These are phyloP conservation scores for Lycodopsis pacificus DNA, from an alignment of 2,797 vertebrate genomes.

Conservation along the genomic window DNA sequence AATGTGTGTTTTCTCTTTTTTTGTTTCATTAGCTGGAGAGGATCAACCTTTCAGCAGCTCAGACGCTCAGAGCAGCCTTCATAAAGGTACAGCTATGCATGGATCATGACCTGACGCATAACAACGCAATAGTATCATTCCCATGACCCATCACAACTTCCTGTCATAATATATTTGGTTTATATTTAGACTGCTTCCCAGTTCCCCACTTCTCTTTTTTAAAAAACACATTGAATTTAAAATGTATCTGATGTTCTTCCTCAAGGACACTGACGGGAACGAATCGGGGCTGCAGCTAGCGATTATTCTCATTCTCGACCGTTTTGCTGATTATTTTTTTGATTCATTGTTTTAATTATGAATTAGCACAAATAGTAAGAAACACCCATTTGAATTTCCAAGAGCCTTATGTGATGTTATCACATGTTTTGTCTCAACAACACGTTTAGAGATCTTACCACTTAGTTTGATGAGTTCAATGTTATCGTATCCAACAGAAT, in stretches of 20 bases:
- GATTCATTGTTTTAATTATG: background rate
- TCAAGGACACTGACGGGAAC: background rate
- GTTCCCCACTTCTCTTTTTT: background rate
- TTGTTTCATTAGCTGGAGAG: conserved; percentile 90
- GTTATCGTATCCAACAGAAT: background rate
- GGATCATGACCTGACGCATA: background rate
- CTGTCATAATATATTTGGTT: background rate
- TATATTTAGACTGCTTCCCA: background rate
- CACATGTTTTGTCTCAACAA: background rate
- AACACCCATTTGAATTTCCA: background rate
- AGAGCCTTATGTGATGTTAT: background rate
- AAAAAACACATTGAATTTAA: background rate
- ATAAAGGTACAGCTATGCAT: conserved; percentile 90
- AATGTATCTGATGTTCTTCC: background rate
- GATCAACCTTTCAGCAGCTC: conserved; percentile 98
- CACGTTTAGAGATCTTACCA: background rate
- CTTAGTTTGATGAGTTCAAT: background rate
- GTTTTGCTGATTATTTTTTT: background rate
- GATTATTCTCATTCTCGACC: background rate
- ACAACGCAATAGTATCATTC: background rate
- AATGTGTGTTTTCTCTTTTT: conserved; percentile 1
- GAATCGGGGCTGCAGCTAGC: background rate
- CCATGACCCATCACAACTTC: background rate
- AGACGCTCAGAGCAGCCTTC: conserved; percentile 98
- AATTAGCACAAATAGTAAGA: background rate